phyloP scores from a whole-genome alignment of 2,113 vertebrate genomes.

The Theristicus caerulescens region DNA sequence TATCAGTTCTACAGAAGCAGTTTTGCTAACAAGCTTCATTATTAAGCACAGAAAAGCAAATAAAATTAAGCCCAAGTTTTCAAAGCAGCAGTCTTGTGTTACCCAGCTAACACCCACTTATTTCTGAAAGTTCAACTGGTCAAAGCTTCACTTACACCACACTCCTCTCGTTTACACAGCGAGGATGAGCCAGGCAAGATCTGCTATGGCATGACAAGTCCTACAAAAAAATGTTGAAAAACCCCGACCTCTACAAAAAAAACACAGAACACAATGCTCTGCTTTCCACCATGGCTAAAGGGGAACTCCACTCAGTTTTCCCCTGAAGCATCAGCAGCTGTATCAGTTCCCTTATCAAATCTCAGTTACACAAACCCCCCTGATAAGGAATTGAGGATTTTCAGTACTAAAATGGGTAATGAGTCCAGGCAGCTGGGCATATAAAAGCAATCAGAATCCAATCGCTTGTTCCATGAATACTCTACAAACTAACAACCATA shows the following conservation, averaged over 20 bases:
- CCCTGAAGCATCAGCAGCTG: background rate
- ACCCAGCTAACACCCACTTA: background rate
- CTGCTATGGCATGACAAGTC: background rate
- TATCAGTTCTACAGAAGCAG: background rate
- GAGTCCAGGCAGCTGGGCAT: background rate
- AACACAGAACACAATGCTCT: background rate
- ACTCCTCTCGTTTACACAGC: background rate
- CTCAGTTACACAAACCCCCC: background rate
- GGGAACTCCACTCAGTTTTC: background rate
- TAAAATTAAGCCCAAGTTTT: background rate
- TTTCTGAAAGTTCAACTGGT: background rate
- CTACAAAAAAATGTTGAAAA: background rate
- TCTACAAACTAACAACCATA: background rate
- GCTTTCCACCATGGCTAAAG: background rate
- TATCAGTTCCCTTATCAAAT: background rate
- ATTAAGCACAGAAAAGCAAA: background rate
- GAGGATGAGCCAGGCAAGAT: background rate
- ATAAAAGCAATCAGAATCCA: background rate
- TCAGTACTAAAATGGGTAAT: background rate
- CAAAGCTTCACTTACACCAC: background rate
- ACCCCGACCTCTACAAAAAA: background rate
- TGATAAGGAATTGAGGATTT: background rate
- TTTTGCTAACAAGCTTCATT: background rate
- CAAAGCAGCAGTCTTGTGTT: background rate
- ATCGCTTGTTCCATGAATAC: background rate